Percentiles rank a stretch among this genome's conserved stretches.
phyloP scores from a whole-genome alignment of 2,797 vertebrate species.

The Eospalax fontanierii region DNA sequence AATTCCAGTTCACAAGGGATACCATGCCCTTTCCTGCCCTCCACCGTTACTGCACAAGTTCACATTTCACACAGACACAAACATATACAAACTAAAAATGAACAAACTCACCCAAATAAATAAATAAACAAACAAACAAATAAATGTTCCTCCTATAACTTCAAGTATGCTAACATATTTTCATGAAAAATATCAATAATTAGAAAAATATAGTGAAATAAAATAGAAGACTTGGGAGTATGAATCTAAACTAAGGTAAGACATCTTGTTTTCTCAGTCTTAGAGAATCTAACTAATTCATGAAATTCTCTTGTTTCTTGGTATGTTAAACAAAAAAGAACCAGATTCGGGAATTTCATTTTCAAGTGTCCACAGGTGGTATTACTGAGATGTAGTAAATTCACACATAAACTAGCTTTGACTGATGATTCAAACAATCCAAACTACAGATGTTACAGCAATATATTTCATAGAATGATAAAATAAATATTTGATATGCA shows the following conservation, averaged over 20 bases:
- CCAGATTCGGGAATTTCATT: conserved; percentile 25
- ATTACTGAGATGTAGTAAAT: background rate
- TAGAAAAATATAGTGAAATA: conserved; percentile 29
- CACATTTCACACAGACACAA: no score
- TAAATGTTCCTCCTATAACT: background rate
- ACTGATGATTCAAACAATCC: background rate
- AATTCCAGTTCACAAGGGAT: no score
- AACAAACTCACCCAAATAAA: no score
- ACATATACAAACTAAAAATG: no score
- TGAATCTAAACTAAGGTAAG: conserved; percentile 26
- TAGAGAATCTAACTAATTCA: background rate
- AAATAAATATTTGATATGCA: conserved; percentile 7
- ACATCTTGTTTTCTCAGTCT: background rate
- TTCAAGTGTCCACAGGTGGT: background rate
- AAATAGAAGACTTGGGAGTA: background rate
- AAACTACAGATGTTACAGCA: background rate
- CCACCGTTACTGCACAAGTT: no score
- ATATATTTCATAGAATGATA: background rate
- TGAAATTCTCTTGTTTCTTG: background rate
- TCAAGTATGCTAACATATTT: conserved; percentile 6
- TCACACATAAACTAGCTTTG: background rate
- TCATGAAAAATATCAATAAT: background rate
- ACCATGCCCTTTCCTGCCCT: no score
- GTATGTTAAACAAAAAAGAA: background rate
- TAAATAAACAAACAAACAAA: no score